Base-by-base conservation (phyloP, 2,797 vertebrate genomes). In the Crax fasciolata region DNA sequence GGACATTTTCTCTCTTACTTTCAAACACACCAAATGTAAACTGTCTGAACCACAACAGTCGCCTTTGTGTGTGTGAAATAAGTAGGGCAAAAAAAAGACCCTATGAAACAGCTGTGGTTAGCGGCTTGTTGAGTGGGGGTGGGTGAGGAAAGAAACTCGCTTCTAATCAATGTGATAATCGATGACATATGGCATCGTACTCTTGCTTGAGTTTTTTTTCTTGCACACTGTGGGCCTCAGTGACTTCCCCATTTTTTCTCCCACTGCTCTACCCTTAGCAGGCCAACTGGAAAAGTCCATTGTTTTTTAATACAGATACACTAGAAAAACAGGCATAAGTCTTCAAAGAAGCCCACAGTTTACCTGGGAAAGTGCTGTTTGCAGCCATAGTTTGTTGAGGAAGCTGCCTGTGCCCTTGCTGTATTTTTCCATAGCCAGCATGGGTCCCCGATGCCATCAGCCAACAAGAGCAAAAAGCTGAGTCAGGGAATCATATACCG, bases 161-260 rank as follows among this genome's bases (percentile, higher is more conserved):
- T 98, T 99, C 98, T 99, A 98, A 99, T 99, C 98, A 98, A 86
- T 93, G 93, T 97, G 97, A 98, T 99, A 98, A 99, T 99, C 88
- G 59, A 96, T 98, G 97, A 98, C 98, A 99, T 97, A 98, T 93
- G 93, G 88, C 84, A 87, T 97, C 58, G 81, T 96, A 80, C 41
- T 75, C 91, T 98, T 97, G 96, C 93, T 90, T 97, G 91, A 92
- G 91, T 94, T 92, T 96, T 96, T 91, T 98, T 96, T 94, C 96
- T 95, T 92, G 96, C 92, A 87, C 58, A 84, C 80, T 92, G 85
- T 48, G 79, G 78, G 48, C 87, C 30, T 94, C 49, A 65, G 48
- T 77, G 90, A 81, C 78, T 90, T 86, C 85, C 9, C 9, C 1
- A 4, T 51, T 80, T 75, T 80, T 77, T 13, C 6, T 46, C 57